These are phyloP conservation scores for Acanthornis magna DNA, from an alignment of 2,797 vertebrate genomes.

Conservation along the genomic window DNA sequence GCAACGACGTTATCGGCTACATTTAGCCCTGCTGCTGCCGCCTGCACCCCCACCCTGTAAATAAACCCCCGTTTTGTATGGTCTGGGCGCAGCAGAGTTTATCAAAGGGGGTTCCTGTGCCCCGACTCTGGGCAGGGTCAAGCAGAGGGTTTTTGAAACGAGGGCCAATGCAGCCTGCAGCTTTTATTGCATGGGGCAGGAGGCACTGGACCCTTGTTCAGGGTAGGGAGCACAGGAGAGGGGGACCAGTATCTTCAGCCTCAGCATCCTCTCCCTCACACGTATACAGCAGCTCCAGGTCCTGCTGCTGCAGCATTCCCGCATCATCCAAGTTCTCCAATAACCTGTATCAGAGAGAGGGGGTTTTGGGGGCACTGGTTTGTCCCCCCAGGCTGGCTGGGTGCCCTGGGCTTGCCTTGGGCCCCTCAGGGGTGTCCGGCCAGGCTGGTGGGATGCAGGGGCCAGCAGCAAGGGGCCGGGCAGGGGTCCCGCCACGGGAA, in stretches of 20 bases:
- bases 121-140: accelerated
- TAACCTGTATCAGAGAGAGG: constrained; percentile 72
- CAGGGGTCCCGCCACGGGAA: constrained; percentile 26
- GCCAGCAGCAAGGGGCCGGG: neutral
- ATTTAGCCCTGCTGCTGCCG: constrained; percentile 76
- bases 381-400: neutral
- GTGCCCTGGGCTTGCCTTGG: accelerated
- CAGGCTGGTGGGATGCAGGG: neutral
- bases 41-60: constrained; percentile 25
- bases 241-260: constrained; percentile 54
- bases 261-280: constrained; percentile 77
- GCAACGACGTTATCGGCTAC: constrained; percentile 92
- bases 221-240: constrained; percentile 59
- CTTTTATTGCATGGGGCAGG: neutral
- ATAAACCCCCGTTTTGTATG: constrained; percentile 57
- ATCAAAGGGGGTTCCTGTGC: neutral
- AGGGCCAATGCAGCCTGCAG: neutral
- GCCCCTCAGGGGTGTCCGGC: neutral
- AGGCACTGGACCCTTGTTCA: neutral
- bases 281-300: constrained; percentile 76
- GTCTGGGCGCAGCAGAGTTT: neutral
- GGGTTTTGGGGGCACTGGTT: neutral
- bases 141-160: accelerated
- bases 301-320: constrained; percentile 40
- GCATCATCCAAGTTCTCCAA: constrained; percentile 71